These are phyloP conservation scores for Cephalotes varians DNA, from an alignment of 2,888 invertebrate genomes.

Conservation along the genomic window DNA sequence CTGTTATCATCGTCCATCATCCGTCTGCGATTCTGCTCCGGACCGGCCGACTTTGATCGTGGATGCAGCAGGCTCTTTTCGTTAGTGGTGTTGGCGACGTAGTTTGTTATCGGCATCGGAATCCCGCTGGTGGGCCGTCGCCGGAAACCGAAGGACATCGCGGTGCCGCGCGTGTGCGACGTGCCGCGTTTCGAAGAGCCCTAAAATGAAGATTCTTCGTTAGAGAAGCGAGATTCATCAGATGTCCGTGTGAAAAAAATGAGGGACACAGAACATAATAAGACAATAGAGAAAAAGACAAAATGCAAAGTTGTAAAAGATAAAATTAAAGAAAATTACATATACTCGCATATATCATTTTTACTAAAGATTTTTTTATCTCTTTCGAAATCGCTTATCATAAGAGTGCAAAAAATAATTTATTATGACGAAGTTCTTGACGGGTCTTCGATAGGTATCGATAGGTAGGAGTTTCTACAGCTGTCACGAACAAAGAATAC, in stretches of 20 bases:
- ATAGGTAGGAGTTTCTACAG: slow-evolving; percentile 7
- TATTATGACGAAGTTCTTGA: background rate
- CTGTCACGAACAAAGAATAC: background rate
- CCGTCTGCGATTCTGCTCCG: slow-evolving; percentile 86
- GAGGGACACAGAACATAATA: background rate
- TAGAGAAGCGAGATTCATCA: background rate
- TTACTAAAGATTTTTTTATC: background rate
- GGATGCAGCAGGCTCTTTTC: slow-evolving; percentile 82
- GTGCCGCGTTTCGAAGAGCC: slow-evolving; percentile 87
- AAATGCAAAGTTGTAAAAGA: background rate
- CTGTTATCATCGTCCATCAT: slow-evolving; percentile 77
- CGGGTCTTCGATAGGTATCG: background rate
- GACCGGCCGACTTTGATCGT: slow-evolving; percentile 85
- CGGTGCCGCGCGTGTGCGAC: slow-evolving; percentile 90
- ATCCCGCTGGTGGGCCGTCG: slow-evolving; percentile 88
- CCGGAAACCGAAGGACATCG: slow-evolving; percentile 94
- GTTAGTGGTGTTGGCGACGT: slow-evolving; percentile 32
- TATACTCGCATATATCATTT: background rate
- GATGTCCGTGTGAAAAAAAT: background rate
- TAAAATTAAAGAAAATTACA: background rate
- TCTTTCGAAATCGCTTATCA: background rate
- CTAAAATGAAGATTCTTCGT: slow-evolving; percentile 82
- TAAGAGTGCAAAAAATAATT: background rate
- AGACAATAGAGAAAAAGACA: background rate
- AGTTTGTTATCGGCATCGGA: slow-evolving; percentile 80